Percentiles rank a stretch among this genome's conserved stretches.
These are phyloP conservation scores for Stenolophus ochropezus DNA, from an alignment of 2,888 invertebrate species.

Conservation along the genomic window DNA sequence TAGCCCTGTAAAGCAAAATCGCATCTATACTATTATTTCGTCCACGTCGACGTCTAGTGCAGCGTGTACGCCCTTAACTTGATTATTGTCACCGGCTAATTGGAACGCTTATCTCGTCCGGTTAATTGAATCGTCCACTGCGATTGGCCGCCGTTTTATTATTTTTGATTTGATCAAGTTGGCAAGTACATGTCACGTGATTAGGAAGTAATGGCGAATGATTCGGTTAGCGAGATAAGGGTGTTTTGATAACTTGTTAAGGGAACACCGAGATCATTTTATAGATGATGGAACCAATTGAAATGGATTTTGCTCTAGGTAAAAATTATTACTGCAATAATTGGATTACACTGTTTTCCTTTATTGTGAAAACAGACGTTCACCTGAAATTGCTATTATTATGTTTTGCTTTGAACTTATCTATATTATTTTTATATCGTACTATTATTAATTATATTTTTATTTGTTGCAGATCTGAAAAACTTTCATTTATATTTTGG, in stretches of 20 bases:
- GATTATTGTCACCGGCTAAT: constrained; percentile 54
- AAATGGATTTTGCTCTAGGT: not conserved
- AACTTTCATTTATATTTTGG: too few species aligned
- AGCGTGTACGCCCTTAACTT: constrained; percentile 48
- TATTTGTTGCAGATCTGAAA: too few species aligned
- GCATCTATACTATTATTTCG: constrained; percentile 22
- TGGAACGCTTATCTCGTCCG: constrained; percentile 56
- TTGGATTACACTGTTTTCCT: not conserved
- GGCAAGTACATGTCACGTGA: constrained; percentile 23
- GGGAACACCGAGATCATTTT: not conserved
- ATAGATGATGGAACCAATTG: not conserved
- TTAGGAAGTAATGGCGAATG: constrained; percentile 23
- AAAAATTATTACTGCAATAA: not conserved
- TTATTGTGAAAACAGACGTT: not conserved
- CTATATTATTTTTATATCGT: too few species aligned
- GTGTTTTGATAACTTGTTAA: constrained; percentile 8
- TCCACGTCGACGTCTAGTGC: constrained; percentile 17
- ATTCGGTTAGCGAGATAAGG: constrained; percentile 1
- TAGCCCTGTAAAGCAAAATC: not conserved
- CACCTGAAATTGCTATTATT: too few species aligned
- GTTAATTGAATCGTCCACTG: constrained; percentile 52
- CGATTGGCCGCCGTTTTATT: constrained; percentile 40
- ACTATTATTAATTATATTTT: too few species aligned
- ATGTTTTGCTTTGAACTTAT: too few species aligned
- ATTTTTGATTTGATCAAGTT: constrained; percentile 46